These are phyloP conservation scores for Coluber constrictor DNA, from an alignment of 2,797 vertebrate genomes.

Conservation along the genomic window DNA sequence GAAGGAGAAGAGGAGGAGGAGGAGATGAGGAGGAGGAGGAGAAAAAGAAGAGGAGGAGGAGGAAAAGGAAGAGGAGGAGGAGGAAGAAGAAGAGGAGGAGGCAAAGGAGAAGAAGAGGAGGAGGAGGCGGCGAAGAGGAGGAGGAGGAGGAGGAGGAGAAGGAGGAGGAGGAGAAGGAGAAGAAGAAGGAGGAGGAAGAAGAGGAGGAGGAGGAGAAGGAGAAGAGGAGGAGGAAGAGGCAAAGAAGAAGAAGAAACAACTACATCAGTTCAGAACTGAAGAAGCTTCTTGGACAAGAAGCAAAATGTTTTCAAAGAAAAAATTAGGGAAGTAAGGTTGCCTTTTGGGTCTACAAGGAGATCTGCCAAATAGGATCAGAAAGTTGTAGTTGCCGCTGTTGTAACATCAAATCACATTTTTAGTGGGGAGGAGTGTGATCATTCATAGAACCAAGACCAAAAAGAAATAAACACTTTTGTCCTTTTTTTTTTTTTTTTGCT, in stretches of 20 bases:
- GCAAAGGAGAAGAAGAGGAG: too few species aligned
- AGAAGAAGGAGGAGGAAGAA: too few species aligned
- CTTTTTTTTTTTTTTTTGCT: background rate
- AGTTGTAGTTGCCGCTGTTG: background rate
- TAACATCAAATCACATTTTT: background rate
- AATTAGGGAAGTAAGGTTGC: background rate
- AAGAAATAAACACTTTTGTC: background rate
- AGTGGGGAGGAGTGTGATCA: background rate
- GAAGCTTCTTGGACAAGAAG: background rate
- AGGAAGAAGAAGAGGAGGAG: too few species aligned
- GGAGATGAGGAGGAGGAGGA: too few species aligned
- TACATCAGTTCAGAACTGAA: background rate
- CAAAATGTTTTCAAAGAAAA: background rate
- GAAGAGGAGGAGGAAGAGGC: too few species aligned
- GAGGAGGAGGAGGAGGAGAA: too few species aligned
- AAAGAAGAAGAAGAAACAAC: background rate
- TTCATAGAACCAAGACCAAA: background rate
- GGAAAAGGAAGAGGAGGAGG: too few species aligned
- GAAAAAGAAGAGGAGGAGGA: too few species aligned
- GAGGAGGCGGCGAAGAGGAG: too few species aligned
- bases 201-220: too few species aligned
- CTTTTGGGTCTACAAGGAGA: background rate
- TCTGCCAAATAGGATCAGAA: background rate
- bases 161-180: fast-evolving
- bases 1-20: too few species aligned